Percentiles rank a stretch among this genome's conserved stretches.
Evolutionary conservation across 2,113 vertebrate genomes (phyloP).

Genomic region (Budorcas taxicolor): DNA sequence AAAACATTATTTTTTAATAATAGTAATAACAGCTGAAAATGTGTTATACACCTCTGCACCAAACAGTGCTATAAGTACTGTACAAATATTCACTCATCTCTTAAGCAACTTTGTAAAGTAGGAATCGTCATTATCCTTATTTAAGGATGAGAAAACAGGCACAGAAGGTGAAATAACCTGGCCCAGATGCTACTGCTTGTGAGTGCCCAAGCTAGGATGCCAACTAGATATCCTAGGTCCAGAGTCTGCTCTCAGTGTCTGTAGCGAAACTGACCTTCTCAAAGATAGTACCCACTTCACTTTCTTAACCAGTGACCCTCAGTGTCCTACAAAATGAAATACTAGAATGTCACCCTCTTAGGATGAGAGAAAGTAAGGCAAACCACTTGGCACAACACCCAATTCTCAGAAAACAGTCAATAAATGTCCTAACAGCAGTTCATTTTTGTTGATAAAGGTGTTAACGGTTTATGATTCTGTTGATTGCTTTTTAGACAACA

Average conservation of each 20-base stretch:
- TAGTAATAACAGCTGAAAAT: neutral
- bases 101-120: neutral
- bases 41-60: neutral
- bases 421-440: neutral
- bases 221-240: neutral
- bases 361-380: neutral
- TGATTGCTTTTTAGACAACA: neutral
- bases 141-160: neutral
- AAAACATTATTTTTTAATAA: neutral
- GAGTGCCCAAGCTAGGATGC: neutral
- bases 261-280: neutral
- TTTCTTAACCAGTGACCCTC: neutral
- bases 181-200: accelerated
- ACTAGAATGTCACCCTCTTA: neutral
- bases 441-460: neutral
- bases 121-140: neutral
- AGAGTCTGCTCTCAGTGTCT: neutral
- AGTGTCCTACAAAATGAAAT: neutral
- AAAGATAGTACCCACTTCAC: neutral
- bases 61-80: neutral
- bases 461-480: neutral
- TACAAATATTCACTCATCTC: neutral
- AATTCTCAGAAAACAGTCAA: neutral
- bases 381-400: neutral
- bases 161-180: neutral